Base-by-base conservation (phyloP, 1,140 invertebrate genomes). In the Microplitis mediator region DNA sequence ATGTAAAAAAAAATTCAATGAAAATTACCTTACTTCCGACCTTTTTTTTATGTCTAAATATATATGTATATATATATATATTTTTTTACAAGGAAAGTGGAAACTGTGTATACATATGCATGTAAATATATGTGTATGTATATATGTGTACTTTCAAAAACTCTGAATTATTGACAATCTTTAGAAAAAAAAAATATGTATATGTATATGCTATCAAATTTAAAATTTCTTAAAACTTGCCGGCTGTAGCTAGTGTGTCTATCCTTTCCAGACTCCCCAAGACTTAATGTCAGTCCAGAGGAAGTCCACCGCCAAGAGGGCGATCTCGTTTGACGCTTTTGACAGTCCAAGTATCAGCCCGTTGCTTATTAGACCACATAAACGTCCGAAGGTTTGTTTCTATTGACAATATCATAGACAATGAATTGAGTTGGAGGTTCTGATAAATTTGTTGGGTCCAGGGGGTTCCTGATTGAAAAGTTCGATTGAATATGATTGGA, bases 231-330 rank as follows among this genome's bases (percentile, higher is more conserved):
- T 77, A 60, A 75, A 75, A 77, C 82, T 81, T 80, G 81, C 85
- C 85, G 86, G 86, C 86, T 87, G 86, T 87, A 87, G 86, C 85
- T 87, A 87, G 86, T 87, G 86, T 86, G 86, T 87, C 86, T 87
- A 87, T 87, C 85, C 86, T 87, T 87, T 87, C 86, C 85, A 87
- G 86, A 87, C 77, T 77, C 78, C 85, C 81, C 82, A 86, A 84
- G 84, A 86, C 79, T 86, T 83, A 79, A 78, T 75, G 79, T 82
- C 84, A 77, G 80, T 83, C 78, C 84, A 87, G 71, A 82, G 85
- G 82, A 87, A 83, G 80, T 80, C 84, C 65, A 87, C 84, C 77
- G 85, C 85, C 74, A 87, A 87, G 83, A 84, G 86, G 75, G 86
- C 86, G 51, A 87, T 87, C 71, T 81, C 83, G 35, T 87, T 87